Evolutionary conservation across 2,113 vertebrate genomes (phyloP), one percentile per base, ranked within the genome.

Genomic region (Oryzias woworae): DNA sequence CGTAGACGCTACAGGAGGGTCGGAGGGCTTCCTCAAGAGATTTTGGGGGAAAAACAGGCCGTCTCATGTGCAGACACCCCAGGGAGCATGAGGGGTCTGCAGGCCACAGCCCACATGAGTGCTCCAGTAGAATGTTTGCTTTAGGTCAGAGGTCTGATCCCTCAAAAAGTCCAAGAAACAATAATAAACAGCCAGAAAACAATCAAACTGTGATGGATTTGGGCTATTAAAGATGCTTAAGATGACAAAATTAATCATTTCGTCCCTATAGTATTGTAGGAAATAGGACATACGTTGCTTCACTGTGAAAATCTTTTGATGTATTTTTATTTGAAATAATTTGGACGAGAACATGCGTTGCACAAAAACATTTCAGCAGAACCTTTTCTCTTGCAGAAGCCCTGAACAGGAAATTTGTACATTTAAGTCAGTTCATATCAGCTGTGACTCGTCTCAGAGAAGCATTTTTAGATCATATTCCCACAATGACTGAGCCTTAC

Each of bases 81-180:
- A 60, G 83, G 75, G 80, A 84, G 73, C 73, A 12, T n/a, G 46
- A 42, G 15, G 16, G 51, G 64, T 47, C 77, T 75, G 72, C 64
- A 75, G 78, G 69, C 77, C 72, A 58, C 62, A 75, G 67, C 51
- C 73, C 74, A 71, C 77, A 82, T 64, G 71, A 80, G 57, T 50
- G 3, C 60, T 60, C 81, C 73, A 57, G 63, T 49, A 53, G 66
- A 78, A 71, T 81, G 80, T 87, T 90, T 85, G 76, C 79, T 62
- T 66, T 78, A 63, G 81, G 65, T 55, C 67, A 84, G 72, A 80
- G 72, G 72, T 72, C 78, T 58, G 62, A 82, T 58, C 60, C 55
- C 58, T 68, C 24, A 66, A 64, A 67, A 78, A 72, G 66, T 69
- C 71, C 1, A 20, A 65, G 47, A 58, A 54, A 65, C 59, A 70